Base-by-base conservation (phyloP, 2,797 vertebrate genomes). In the Rhodeus uyekii region DNA sequence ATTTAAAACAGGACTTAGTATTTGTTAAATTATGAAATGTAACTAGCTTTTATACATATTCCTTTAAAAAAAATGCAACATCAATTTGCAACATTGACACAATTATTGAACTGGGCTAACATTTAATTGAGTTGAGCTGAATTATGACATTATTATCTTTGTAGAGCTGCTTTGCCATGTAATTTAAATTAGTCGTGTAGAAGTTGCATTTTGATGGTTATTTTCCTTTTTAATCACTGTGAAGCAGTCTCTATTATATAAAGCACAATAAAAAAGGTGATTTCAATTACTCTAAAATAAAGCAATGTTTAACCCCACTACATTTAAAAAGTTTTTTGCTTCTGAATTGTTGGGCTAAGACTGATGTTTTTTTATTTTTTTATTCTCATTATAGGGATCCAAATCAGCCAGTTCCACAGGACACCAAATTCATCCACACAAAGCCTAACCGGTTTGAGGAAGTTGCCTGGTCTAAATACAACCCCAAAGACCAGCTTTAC, bases 351-450 rank as follows among this genome's bases (percentile, higher is more conserved):
- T 5, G 12, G 16, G 16, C 72, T 73, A 68, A 58, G 53, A 34
- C 60, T 27, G 13, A 46, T 64, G 8, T 36, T 50, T 50, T 76
- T 55, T 73, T n/a, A n/a, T n/a, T 76, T 34, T 36, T 46, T 24
- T 3, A 36, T 46, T 79, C 38, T 79, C 18, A 42, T 78, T 89
- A 82, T 50, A 99, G 97, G 19, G 97, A 99, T 89, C 98, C 98
- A 6, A 99, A 99, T 71, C 96, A 98, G 46, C 98, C 98, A 0
- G 97, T 99, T 36, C 98, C 98, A 8, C 98, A 99, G 81, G 98
- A 99, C 68, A 99, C 98, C 69, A 99, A 99, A 89, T 99, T 99
- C 91, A 99, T 99, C 86, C 98, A 99, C 85, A 99, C 97, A 0
- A 99, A 99, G 86, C 98, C 98, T 19, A 99, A 99, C 87, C 96